Evolutionary conservation across 2,888 invertebrate species (phyloP).

Genomic region (Chalcis sispes): DNA sequence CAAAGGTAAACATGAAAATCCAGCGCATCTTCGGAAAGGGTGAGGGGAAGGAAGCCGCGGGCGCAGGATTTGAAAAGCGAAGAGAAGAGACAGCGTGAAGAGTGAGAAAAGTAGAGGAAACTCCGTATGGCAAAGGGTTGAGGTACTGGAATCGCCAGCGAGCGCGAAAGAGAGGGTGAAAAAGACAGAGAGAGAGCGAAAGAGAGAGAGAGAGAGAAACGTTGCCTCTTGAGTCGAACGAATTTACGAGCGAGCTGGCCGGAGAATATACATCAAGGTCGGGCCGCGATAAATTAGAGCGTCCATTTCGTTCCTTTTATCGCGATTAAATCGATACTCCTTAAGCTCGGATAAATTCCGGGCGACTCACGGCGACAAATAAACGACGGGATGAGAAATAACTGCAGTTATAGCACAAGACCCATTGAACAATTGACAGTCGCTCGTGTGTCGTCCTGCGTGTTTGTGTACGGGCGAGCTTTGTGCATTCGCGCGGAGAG

Average conservation of each 20-base stretch:
- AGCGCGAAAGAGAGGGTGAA: background rate
- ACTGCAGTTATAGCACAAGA: constrained; percentile 55
- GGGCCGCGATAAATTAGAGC: constrained; percentile 68
- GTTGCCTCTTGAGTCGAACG: constrained; percentile 47
- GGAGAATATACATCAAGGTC: constrained; percentile 66
- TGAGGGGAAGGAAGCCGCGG: background rate
- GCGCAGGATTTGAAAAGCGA: constrained; percentile 35
- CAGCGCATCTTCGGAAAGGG: background rate
- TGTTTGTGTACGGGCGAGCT: background rate
- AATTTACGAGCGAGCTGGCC: constrained; percentile 58
- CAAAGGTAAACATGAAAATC: constrained; percentile 9
- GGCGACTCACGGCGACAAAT: constrained; percentile 48
- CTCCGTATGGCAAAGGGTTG: background rate
- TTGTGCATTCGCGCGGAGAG: constrained; percentile 32
- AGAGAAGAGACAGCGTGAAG: constrained; percentile 23
- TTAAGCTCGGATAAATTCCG: constrained; percentile 59
- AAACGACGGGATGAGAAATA: constrained; percentile 55
- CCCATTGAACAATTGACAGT: constrained; percentile 53
- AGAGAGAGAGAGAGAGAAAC: background rate
- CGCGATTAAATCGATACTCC: constrained; percentile 72
- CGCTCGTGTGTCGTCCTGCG: background rate
- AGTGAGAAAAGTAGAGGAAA: constrained; percentile 8
- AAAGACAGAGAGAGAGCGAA: constrained; percentile 1
- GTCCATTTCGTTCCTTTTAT: constrained; percentile 68
- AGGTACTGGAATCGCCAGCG: background rate